phyloP scores from a whole-genome alignment of 2,113 vertebrate species.

The Salvelinus alpinus region DNA sequence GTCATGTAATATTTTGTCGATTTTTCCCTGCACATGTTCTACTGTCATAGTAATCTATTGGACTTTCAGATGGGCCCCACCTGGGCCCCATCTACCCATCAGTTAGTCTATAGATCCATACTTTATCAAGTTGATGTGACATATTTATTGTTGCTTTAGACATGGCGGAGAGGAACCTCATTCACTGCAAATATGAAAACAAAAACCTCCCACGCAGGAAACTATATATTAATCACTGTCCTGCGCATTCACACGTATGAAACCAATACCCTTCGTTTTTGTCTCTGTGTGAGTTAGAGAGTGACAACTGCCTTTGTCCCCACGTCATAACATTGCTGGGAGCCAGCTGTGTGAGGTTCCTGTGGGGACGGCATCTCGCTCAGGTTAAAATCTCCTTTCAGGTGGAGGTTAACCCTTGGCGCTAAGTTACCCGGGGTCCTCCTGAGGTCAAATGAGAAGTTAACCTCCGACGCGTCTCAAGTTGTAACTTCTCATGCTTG shows the following conservation, averaged over 20 bases:
- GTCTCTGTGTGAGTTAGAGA: background rate
- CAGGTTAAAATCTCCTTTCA: slow-evolving; percentile 35
- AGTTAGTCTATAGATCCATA: background rate
- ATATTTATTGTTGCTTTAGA: slow-evolving; percentile 16
- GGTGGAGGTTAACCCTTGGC: slow-evolving; percentile 20
- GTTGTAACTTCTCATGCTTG: slow-evolving; percentile 37
- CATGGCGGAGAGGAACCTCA: background rate
- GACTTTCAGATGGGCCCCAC: background rate
- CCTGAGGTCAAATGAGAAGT: slow-evolving; percentile 36
- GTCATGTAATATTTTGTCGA: background rate
- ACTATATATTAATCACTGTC: slow-evolving; percentile 25
- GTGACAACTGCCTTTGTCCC: slow-evolving; percentile 36
- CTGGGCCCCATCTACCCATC: background rate
- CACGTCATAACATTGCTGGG: slow-evolving; percentile 52
- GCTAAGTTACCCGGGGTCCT: background rate
- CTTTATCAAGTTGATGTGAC: slow-evolving; percentile 4
- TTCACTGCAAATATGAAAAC: slow-evolving; percentile 33
- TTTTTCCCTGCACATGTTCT: background rate
- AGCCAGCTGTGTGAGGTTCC: slow-evolving; percentile 30
- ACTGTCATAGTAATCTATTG: background rate
- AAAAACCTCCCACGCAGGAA: slow-evolving; percentile 14
- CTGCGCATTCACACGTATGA: slow-evolving; percentile 18
- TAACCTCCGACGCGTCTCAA: slow-evolving; percentile 29
- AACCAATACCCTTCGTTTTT: slow-evolving; percentile 32
- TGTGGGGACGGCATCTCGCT: slow-evolving; percentile 28